phyloP scores from a whole-genome alignment of 2,797 vertebrate genomes.

The Enteromius afrohamiltoni region DNA sequence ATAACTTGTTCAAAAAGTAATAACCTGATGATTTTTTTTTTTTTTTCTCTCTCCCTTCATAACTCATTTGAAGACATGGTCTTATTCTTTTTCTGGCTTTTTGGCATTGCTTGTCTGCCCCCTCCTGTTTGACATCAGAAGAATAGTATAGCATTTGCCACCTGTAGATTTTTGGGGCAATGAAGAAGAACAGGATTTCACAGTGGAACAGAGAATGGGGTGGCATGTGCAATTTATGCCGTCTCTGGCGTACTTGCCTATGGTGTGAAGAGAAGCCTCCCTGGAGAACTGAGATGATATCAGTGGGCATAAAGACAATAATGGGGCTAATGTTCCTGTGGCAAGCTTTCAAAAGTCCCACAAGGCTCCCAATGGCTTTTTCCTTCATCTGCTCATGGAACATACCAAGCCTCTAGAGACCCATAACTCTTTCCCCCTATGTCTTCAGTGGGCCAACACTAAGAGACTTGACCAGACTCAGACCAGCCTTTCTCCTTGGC shows the following conservation, averaged over 20 bases:
- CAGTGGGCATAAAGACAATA: constrained; percentile 31
- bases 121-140: constrained; percentile 14
- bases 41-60: constrained; percentile 50
- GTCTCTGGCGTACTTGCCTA: constrained; percentile 19
- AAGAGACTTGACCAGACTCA: constrained; percentile 63
- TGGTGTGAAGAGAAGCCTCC: constrained; percentile 19
- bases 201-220: constrained; percentile 8
- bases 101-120: constrained; percentile 18
- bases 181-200: constrained; percentile 40
- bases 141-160: constrained; percentile 30
- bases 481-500: constrained; percentile 66
- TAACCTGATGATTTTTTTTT: constrained; percentile 65
- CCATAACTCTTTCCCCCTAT: constrained; percentile 67
- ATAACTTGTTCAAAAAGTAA: constrained; percentile 81
- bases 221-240: constrained; percentile 6
- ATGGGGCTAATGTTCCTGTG: constrained; percentile 39
- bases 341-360: constrained; percentile 43
- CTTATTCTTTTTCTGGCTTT: not conserved
- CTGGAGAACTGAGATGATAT: constrained; percentile 42
- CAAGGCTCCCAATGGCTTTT: constrained; percentile 14
- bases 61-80: not conserved
- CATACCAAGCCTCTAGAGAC: constrained; percentile 67
- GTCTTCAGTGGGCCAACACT: constrained; percentile 76
- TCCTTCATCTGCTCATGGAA: constrained; percentile 61
- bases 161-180: not conserved